Conservation (phyloP, 2,113 vertebrate genomes). For the Hydrolagus affinis region DNA sequence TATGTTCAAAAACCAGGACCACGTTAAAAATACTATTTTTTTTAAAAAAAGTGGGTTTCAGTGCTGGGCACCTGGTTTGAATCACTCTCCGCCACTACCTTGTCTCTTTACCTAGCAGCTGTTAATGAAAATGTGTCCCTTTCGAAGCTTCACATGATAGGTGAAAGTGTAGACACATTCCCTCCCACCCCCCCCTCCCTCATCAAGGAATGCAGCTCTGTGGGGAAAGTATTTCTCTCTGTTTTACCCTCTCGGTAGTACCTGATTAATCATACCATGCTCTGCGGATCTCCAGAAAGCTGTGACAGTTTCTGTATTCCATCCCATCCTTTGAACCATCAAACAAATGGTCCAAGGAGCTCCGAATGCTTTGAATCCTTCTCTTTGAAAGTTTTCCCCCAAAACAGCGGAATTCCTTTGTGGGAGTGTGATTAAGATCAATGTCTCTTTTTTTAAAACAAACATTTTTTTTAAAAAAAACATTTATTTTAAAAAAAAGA, state of each 20-base stretch:
- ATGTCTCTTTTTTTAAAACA: background rate
- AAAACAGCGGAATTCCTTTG: background rate
- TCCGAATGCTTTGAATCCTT: background rate
- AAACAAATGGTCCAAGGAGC: background rate
- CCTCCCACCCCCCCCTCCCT: too few species aligned
- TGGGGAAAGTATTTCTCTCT: background rate
- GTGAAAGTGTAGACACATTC: background rate
- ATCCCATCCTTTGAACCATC: background rate
- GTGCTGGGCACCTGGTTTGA: too few species aligned
- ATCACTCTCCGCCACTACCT: too few species aligned
- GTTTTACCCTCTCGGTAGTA: background rate
- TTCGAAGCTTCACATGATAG: background rate
- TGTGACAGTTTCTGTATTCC: background rate
- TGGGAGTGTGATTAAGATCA: background rate
- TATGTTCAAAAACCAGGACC: too few species aligned
- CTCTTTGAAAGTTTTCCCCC: background rate
- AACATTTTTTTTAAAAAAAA: too few species aligned
- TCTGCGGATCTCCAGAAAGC: background rate
- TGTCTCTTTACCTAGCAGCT: background rate
- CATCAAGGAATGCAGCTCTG: background rate
- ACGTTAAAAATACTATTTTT: too few species aligned
- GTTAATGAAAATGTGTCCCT: background rate
- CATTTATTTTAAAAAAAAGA: too few species aligned
- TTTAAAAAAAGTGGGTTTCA: too few species aligned
- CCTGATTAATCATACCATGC: background rate